Conservation (phyloP, 2,113 vertebrate species). For the Mungos mungo region DNA sequence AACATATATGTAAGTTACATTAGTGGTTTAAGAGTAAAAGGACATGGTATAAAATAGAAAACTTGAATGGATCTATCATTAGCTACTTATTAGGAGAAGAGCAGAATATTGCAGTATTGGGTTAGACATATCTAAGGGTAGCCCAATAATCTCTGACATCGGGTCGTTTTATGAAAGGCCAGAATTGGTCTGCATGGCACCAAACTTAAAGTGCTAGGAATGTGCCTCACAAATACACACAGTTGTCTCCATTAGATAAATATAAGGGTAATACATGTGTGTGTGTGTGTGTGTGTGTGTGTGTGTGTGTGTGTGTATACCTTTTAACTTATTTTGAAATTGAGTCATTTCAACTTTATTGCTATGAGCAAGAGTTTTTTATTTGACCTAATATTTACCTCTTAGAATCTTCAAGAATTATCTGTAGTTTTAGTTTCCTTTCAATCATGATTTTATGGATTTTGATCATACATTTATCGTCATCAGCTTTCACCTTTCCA, state of each 20-base stretch:
- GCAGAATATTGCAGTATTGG: not conserved
- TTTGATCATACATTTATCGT: conserved; percentile 28
- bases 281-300: not conserved
- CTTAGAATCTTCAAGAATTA: conserved; percentile 32
- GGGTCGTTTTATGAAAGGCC: not conserved
- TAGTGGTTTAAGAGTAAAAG: conserved; percentile 34
- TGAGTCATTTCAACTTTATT: conserved; percentile 23
- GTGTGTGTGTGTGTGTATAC: not conserved
- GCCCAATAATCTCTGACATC: not conserved
- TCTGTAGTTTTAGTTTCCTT: conserved; percentile 43
- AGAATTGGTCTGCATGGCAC: not conserved
- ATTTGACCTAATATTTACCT: conserved; percentile 35
- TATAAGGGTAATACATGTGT: not conserved
- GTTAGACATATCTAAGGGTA: not conserved
- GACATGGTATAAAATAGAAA: not conserved
- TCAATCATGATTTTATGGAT: not conserved
- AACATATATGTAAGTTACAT: not conserved
- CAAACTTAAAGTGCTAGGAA: not conserved
- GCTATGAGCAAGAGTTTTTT: conserved; percentile 35
- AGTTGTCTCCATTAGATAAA: not conserved
- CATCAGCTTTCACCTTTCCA: not conserved
- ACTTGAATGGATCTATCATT: not conserved
- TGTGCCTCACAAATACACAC: not conserved
- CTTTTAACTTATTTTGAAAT: conserved; percentile 16
- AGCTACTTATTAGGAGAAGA: not conserved